phyloP scores from a whole-genome alignment of 23 tunicate species.

The Corella eumyota region DNA sequence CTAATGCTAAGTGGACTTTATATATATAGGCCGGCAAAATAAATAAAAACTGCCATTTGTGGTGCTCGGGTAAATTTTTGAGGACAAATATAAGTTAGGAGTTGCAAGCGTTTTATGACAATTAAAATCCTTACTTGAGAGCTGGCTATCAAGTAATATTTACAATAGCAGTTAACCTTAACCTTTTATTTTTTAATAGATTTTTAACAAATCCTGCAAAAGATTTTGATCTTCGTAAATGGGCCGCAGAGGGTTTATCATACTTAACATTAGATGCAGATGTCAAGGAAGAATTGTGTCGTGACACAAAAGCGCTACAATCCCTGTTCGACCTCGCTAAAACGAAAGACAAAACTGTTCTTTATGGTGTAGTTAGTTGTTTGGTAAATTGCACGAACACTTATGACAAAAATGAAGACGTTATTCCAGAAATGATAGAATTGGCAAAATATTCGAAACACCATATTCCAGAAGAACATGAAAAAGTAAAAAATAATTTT shows the following conservation, averaged over 20 bases:
- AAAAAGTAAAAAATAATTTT: conserved; percentile 29
- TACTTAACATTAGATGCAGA: conserved; percentile 91
- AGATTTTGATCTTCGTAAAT: conserved; percentile 79
- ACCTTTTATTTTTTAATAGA: conserved; percentile 8
- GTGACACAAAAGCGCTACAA: conserved; percentile 59
- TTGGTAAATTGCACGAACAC: conserved; percentile 92
- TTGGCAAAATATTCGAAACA: conserved; percentile 95
- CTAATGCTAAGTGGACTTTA: too few species aligned
- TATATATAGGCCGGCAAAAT: too few species aligned
- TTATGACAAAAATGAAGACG: conserved; percentile 88
- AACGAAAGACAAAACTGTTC: conserved; percentile 86
- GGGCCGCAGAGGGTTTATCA: conserved; percentile 97
- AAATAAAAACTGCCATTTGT: too few species aligned
- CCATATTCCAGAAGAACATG: conserved; percentile 95
- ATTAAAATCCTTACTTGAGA: too few species aligned
- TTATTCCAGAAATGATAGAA: conserved; percentile 87
- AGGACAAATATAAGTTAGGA: too few species aligned
- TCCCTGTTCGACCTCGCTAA: conserved; percentile 77
- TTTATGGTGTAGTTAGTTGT: conserved; percentile 86
- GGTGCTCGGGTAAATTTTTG: too few species aligned
- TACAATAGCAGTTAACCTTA: too few species aligned
- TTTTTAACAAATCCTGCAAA: conserved; percentile 54
- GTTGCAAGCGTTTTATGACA: too few species aligned
- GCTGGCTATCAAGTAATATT: too few species aligned
- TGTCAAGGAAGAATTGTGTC: conserved; percentile 84